Conservation (phyloP, 2,113 vertebrate genomes). For the Ia io region DNA sequence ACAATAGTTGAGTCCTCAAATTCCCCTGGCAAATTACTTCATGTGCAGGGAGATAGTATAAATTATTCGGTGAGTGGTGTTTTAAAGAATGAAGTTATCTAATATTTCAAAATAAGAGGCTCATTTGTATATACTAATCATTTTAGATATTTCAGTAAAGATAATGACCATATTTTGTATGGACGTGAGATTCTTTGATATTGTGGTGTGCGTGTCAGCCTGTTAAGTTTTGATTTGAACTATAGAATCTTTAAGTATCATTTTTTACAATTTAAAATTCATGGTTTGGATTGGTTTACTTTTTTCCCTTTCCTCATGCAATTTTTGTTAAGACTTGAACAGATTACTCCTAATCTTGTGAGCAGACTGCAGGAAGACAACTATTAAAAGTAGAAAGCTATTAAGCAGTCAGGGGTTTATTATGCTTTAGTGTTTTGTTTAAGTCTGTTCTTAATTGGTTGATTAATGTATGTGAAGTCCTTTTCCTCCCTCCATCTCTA, state of each 20-base stretch:
- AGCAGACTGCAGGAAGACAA: slow-evolving; percentile 78
- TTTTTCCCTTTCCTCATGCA: neutral
- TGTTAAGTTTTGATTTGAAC: slow-evolving; percentile 33
- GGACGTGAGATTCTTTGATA: neutral
- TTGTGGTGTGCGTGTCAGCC: neutral
- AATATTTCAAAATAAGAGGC: slow-evolving; percentile 17
- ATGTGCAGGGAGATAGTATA: neutral
- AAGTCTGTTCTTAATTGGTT: slow-evolving; percentile 85
- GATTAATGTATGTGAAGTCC: slow-evolving; percentile 84
- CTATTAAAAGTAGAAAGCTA: slow-evolving; percentile 82
- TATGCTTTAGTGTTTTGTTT: slow-evolving; percentile 85
- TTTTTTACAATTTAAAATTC: slow-evolving; percentile 56
- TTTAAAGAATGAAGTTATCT: slow-evolving; percentile 12
- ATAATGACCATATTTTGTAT: neutral
- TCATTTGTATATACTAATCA: neutral
- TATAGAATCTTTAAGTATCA: neutral
- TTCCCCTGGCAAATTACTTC: neutral
- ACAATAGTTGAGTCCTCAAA: neutral
- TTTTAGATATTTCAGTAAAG: neutral
- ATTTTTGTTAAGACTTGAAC: slow-evolving; percentile 64
- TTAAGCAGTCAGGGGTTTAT: slow-evolving; percentile 84
- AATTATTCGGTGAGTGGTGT: neutral
- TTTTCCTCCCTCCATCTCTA: slow-evolving; percentile 81
- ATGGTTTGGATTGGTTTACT: neutral
- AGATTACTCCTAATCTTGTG: slow-evolving; percentile 66